These are phyloP conservation scores for Drosophila falleni DNA, from an alignment of 2,888 invertebrate genomes.

Conservation along the genomic window DNA sequence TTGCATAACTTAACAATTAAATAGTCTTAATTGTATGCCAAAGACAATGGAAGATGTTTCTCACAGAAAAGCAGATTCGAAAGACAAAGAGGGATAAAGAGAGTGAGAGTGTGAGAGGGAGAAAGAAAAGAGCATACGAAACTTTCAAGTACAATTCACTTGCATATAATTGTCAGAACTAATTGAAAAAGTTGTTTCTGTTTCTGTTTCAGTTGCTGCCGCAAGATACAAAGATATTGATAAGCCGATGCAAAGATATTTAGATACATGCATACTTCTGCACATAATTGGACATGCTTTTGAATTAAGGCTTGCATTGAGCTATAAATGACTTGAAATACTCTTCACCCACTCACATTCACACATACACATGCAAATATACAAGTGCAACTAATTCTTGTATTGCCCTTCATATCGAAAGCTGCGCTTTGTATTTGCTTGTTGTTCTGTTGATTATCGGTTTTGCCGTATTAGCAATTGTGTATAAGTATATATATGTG, in stretches of 20 bases:
- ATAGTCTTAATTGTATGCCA: conserved; percentile 47
- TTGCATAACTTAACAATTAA: conserved; percentile 52
- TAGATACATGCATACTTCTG: conserved; percentile 7
- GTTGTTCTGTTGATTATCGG: conserved; percentile 72
- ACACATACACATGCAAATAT: neutral
- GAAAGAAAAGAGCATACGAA: conserved; percentile 44
- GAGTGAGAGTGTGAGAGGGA: neutral
- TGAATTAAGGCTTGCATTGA: conserved; percentile 33
- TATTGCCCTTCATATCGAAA: conserved; percentile 50
- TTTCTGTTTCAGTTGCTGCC: conserved; percentile 49
- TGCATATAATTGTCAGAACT: conserved; percentile 67
- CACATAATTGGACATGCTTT: conserved; percentile 37
- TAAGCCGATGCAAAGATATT: conserved; percentile 7
- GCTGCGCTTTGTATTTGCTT: conserved; percentile 60
- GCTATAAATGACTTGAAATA: conserved; percentile 34
- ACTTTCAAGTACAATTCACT: conserved; percentile 63
- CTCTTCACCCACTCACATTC: conserved; percentile 11
- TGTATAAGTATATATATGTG: neutral
- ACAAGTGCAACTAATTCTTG: conserved; percentile 55
- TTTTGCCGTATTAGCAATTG: conserved; percentile 50
- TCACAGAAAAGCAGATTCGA: neutral
- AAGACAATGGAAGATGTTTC: conserved; percentile 34
- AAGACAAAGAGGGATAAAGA: neutral
- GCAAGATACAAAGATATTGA: conserved; percentile 39
- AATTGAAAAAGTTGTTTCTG: conserved; percentile 73